phyloP scores from a whole-genome alignment of 2,797 vertebrate genomes.

The Sebastes iracundus region DNA sequence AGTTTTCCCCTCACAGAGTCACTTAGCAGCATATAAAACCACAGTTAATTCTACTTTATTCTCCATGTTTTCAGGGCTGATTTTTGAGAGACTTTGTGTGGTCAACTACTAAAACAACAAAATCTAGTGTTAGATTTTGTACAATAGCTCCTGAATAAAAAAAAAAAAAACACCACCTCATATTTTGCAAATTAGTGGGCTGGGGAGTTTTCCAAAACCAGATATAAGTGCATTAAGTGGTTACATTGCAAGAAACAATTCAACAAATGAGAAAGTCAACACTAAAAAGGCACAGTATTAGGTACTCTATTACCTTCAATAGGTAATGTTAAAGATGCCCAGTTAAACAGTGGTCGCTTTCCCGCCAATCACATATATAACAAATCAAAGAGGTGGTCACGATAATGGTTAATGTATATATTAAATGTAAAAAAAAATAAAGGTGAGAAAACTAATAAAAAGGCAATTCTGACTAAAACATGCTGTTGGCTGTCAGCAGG shows the following conservation, averaged over 20 bases:
- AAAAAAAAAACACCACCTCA: neutral
- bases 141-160: neutral
- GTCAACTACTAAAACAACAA: neutral
- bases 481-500: conserved; percentile 6
- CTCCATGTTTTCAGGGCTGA: neutral
- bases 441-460: fast-evolving
- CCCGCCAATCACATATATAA: conserved; percentile 66
- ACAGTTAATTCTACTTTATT: fast-evolving
- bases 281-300: no score
- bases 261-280: neutral
- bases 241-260: neutral
- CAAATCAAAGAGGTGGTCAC: neutral
- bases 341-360: conserved; percentile 36
- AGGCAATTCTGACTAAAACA: neutral
- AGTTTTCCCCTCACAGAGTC: neutral
- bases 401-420: fast-evolving
- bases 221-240: fast-evolving
- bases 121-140: neutral
- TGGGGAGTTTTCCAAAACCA: fast-evolving
- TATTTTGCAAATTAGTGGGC: fast-evolving
- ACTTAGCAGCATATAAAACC: fast-evolving
- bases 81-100: neutral
- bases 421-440: neutral
- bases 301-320: no score
- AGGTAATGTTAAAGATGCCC: neutral